Percentiles rank a stretch among this genome's conserved stretches.
Evolutionary conservation across 2,113 vertebrate species (phyloP).

Genomic region (Tragelaphus buxtoni): DNA sequence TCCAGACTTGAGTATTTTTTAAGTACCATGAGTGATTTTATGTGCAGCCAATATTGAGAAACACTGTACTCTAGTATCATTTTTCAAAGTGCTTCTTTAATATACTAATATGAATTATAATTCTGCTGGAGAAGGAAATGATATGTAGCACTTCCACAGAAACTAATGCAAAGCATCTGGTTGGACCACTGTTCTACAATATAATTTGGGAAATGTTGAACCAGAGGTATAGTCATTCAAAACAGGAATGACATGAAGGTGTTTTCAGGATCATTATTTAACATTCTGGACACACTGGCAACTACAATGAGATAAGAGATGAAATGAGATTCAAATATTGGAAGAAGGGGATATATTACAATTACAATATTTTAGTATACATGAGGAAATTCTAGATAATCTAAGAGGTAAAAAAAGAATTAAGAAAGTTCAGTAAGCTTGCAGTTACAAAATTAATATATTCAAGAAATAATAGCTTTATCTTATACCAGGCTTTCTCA

Average conservation of each 20-base stretch:
- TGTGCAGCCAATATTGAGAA: not conserved
- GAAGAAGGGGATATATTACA: not conserved
- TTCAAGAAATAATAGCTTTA: not conserved
- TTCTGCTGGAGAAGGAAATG: not conserved
- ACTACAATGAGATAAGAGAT: not conserved
- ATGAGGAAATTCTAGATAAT: not conserved
- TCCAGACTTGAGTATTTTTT: too few species aligned
- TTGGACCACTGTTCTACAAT: not conserved
- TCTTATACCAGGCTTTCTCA: not conserved
- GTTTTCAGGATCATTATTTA: not conserved
- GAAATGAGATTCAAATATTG: not conserved
- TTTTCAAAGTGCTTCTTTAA: conserved; percentile 22
- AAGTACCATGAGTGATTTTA: not conserved
- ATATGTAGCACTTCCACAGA: not conserved
- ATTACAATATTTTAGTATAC: not conserved
- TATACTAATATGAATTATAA: not conserved
- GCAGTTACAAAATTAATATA: not conserved
- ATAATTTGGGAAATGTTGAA: not conserved
- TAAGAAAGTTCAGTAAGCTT: not conserved
- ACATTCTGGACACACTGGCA: not conserved
- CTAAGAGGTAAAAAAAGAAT: not conserved
- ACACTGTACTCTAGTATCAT: not conserved
- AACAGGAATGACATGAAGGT: not conserved
- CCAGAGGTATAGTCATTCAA: not conserved
- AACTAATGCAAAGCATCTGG: conserved; percentile 4